Base-by-base conservation (phyloP, 1,140 invertebrate genomes). In the Teleogryllus occipitalis region DNA sequence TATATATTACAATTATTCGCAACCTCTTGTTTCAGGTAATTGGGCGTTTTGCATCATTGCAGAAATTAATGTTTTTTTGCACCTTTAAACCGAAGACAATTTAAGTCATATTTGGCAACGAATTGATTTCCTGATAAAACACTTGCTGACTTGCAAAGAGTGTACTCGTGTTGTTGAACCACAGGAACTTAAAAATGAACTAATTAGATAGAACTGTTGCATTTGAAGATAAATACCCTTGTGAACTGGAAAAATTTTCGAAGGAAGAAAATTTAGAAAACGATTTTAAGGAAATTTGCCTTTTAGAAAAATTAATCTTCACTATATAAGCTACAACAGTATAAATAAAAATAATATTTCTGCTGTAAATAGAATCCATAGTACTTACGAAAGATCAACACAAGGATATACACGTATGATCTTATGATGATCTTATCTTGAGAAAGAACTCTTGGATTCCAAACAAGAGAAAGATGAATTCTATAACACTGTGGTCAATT, bases 341-440 rank as follows among this genome's bases (percentile, higher is more conserved):
- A 8, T 47, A 12, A 78, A 46, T 49, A 14, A 46, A 78, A 47
- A 10, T 12, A 10, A 8, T 15, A 18, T 48, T 39, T 78, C 77
- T 10, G 77, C 77, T 46, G 10, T 78, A 22, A 78, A 78, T 18
- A 8, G 77, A 47, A 78, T 49, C 8, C 8, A n/a, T n/a, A n/a
- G 27, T 18, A 78, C 77, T 15, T 78, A 47, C 48, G 8, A 8
- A 47, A 46, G 77, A 22, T 8, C 8, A 10, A 49, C 77, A 10
- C 12, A 14, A 54, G 48, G 15, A 10, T 15, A 78, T 49, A 47
- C 8, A 10, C 77, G 77, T 10, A 12, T 78, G 10, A n/a, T n/a
- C n/a, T n/a, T n/a, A n/a, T n/a, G n/a, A n/a, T n/a, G n/a, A n/a
- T n/a, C n/a, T 18, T 15, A 12, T 14, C 47, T 78, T 39, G 77